A percentile compares a stretch with the other conserved stretches of the same genome.
These are phyloP conservation scores for Seladonia tumulorum DNA, from an alignment of 2,888 invertebrate species.

Conservation along the genomic window DNA sequence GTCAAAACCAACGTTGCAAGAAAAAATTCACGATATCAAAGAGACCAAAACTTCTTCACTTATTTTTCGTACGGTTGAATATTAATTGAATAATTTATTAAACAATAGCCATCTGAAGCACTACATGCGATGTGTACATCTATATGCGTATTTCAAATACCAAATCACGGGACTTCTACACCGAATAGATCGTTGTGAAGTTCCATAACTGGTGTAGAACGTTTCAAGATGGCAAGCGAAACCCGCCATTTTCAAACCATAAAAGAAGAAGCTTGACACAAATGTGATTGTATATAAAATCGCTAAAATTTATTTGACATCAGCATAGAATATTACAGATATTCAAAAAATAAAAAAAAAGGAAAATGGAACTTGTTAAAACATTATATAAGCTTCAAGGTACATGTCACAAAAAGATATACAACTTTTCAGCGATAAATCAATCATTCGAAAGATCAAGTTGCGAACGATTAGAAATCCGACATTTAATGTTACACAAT, in stretches of 20 bases:
- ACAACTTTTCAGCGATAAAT: not conserved
- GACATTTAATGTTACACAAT: not conserved
- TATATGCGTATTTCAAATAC: conserved; percentile 14
- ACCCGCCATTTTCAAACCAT: conserved; percentile 44
- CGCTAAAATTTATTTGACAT: not conserved
- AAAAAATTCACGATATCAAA: conserved; percentile 16
- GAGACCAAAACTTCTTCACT: not conserved
- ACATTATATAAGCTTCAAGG: not conserved
- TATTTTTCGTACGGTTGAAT: not conserved
- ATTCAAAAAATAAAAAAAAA: not conserved
- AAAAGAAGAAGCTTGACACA: not conserved
- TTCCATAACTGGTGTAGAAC: conserved; percentile 44
- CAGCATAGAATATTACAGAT: not conserved
- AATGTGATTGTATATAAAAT: not conserved
- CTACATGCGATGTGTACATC: not conserved
- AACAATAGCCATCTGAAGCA: conserved; percentile 23
- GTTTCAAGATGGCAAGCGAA: conserved; percentile 37
- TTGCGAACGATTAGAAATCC: not conserved
- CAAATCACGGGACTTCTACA: conserved; percentile 27
- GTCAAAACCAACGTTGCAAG: not conserved
- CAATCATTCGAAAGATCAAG: not conserved
- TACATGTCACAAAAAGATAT: not conserved
- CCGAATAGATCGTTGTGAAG: conserved; percentile 15
- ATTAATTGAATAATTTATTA: conserved; percentile 7
- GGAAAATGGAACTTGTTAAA: not conserved